These are phyloP conservation scores for Invenusta paracnida DNA, from an alignment of 2,888 invertebrate genomes.

Conservation along the genomic window DNA sequence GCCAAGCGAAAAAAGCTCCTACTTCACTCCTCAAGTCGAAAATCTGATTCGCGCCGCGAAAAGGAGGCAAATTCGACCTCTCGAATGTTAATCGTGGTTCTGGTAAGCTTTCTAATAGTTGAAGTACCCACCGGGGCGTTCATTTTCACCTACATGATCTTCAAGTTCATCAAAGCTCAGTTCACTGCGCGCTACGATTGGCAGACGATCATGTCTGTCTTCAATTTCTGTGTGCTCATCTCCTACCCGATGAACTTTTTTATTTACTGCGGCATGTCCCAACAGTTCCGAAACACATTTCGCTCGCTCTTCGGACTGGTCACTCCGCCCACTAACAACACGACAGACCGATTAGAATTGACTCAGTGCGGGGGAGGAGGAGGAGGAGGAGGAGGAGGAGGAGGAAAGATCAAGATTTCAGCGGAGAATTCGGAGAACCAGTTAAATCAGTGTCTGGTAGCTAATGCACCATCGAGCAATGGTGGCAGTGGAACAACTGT, in stretches of 20 bases:
- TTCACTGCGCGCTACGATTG: slow-evolving; percentile 48
- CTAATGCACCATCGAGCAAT: too few relatives aligned
- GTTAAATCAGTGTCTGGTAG: too few relatives aligned
- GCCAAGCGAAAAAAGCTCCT: slow-evolving; percentile 69
- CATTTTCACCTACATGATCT: slow-evolving; percentile 71
- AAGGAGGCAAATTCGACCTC: slow-evolving; percentile 57
- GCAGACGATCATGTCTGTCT: slow-evolving; percentile 55
- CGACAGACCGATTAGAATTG: too few relatives aligned
- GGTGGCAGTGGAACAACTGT: too few relatives aligned
- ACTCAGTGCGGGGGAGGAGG: too few relatives aligned
- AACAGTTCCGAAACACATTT: slow-evolving; percentile 86
- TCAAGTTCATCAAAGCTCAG: slow-evolving; percentile 49
- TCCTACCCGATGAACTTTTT: slow-evolving; percentile 89
- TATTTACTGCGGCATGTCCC: slow-evolving; percentile 90
- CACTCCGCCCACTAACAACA: too few relatives aligned
- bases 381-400: too few relatives aligned
- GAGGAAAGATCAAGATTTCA: too few relatives aligned
- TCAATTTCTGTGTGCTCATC: slow-evolving; percentile 80
- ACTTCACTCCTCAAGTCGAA: slow-evolving; percentile 19
- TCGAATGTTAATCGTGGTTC: slow-evolving; percentile 61
- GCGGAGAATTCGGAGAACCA: too few relatives aligned
- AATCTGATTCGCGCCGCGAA: slow-evolving; percentile 3
- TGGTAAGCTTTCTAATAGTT: slow-evolving; percentile 62
- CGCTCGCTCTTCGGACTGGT: background rate
- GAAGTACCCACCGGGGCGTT: slow-evolving; percentile 61